Percentiles rank a stretch among this genome's conserved stretches.
phyloP scores from a whole-genome alignment of 2,797 vertebrate species.

The Anabas testudineus region DNA sequence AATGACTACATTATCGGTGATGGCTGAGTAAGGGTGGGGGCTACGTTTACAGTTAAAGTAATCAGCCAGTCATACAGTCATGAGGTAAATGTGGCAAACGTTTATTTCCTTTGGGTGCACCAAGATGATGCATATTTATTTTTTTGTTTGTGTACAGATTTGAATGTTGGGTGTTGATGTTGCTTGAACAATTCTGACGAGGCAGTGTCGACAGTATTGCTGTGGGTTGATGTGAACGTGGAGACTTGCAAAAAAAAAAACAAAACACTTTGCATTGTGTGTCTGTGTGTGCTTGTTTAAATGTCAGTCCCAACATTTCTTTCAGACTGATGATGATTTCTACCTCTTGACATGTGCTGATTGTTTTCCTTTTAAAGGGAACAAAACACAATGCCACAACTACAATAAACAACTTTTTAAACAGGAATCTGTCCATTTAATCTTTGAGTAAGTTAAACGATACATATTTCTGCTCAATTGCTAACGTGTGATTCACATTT shows the following conservation, averaged over 20 bases:
- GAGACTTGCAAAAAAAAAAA: slow-evolving; percentile 29
- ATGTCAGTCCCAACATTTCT: slow-evolving; percentile 43
- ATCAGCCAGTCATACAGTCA: slow-evolving; percentile 58
- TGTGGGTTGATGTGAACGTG: slow-evolving; percentile 9
- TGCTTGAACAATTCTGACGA: slow-evolving; percentile 14
- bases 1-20: not conserved
- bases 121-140: slow-evolving; percentile 62
- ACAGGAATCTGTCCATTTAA: not conserved
- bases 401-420: slow-evolving; percentile 80
- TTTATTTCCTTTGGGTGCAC: slow-evolving; percentile 35
- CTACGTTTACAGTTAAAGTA: slow-evolving; percentile 15
- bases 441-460: not conserved
- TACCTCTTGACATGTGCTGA: slow-evolving; percentile 85
- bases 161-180: slow-evolving; percentile 19
- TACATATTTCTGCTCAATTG: too few relatives aligned
- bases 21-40: slow-evolving; percentile 2
- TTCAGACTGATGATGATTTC: slow-evolving; percentile 74
- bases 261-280: slow-evolving; percentile 10
- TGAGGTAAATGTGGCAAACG: slow-evolving; percentile 46
- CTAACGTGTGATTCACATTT: not conserved
- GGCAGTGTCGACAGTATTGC: slow-evolving; percentile 27
- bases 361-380: slow-evolving; percentile 76
- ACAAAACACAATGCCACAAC: slow-evolving; percentile 68
- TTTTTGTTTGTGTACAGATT: slow-evolving; percentile 34
- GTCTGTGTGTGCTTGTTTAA: slow-evolving; percentile 18